Evolutionary conservation across 2,113 vertebrate genomes (phyloP).

Genomic region (Dromaius novaehollandiae): DNA sequence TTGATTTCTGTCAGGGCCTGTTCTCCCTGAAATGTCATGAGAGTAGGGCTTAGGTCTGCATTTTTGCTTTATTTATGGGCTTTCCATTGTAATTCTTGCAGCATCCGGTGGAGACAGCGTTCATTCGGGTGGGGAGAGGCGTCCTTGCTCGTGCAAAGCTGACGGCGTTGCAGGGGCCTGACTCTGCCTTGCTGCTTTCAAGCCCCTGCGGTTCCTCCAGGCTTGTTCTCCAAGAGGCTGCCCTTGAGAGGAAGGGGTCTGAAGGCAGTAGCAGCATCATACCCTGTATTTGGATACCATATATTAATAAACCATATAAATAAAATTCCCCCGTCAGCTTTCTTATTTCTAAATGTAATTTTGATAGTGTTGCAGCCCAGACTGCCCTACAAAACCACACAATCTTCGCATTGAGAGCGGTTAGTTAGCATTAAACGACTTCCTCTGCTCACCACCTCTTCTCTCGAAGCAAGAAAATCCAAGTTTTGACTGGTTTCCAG

Average conservation of each 20-base stretch:
- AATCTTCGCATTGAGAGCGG: background rate
- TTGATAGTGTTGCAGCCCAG: background rate
- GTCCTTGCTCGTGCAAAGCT: background rate
- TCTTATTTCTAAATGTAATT: background rate
- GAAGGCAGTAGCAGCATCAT: fast-evolving
- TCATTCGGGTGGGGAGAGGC: background rate
- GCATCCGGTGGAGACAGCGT: background rate
- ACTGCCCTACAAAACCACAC: background rate
- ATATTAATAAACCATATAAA: no score
- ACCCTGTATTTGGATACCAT: background rate
- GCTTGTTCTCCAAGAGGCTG: background rate
- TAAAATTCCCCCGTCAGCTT: background rate
- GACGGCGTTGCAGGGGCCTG: background rate
- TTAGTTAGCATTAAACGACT: conserved; percentile 14
- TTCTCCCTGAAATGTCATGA: conserved; percentile 42
- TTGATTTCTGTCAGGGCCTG: conserved; percentile 54
- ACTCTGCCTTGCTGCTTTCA: background rate
- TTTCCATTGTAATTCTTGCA: conserved; percentile 34
- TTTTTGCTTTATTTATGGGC: conserved; percentile 46
- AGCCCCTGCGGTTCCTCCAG: background rate
- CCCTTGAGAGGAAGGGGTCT: background rate
- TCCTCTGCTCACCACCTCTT: background rate
- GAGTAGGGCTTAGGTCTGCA: conserved; percentile 46
- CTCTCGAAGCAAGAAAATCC: background rate
- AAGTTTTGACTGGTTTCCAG: conserved; percentile 31